Conservation (phyloP, 2,113 vertebrate genomes). For the Ramphastos sulfuratus region DNA sequence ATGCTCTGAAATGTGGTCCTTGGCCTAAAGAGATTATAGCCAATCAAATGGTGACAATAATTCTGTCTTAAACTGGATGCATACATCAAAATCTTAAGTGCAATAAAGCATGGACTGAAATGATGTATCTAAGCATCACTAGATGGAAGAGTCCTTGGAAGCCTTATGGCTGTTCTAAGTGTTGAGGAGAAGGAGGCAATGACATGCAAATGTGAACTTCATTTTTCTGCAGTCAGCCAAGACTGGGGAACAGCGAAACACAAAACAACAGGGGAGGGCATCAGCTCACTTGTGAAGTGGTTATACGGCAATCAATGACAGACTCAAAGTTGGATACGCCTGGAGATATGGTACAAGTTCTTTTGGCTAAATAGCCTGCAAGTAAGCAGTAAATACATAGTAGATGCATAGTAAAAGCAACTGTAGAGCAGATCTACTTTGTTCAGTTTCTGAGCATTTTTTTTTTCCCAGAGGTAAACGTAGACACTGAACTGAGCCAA, state of each 20-base stretch:
- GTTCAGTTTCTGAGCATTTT: neutral
- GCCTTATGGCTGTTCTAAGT: neutral
- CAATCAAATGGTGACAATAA: neutral
- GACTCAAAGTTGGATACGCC: neutral
- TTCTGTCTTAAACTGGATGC: neutral
- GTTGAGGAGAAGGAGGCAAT: neutral
- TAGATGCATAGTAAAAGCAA: neutral
- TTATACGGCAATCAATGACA: neutral
- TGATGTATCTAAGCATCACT: neutral
- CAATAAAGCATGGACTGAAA: neutral
- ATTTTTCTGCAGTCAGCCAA: neutral
- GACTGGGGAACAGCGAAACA: neutral
- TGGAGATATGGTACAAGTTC: neutral
- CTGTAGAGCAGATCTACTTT: neutral
- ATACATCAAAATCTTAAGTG: neutral
- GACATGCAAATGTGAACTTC: accelerated
- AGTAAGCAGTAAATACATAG: too few species aligned
- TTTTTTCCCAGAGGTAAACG: neutral
- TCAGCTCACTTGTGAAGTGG: neutral
- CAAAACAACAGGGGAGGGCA: neutral
- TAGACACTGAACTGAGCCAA: neutral
- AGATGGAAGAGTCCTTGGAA: neutral
- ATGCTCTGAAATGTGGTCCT: neutral
- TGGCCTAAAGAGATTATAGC: neutral
- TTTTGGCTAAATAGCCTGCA: neutral